A percentile compares a stretch with the other conserved stretches of the same genome.
These are phyloP conservation scores for Cryptoprocta ferox DNA, from an alignment of 2,797 vertebrate species.

Conservation along the genomic window DNA sequence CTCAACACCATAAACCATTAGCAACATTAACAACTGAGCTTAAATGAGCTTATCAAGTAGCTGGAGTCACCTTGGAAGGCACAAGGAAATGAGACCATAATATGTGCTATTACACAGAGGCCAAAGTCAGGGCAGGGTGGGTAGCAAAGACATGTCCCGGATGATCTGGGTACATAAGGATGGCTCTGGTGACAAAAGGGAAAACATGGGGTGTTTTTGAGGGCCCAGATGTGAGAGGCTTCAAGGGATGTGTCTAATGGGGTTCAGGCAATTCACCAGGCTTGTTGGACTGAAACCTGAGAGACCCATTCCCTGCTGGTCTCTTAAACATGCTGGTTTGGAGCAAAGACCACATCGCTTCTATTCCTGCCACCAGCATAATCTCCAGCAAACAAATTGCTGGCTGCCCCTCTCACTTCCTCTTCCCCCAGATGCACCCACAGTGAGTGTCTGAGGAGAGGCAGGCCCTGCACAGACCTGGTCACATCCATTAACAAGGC, in stretches of 20 bases:
- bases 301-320: neutral
- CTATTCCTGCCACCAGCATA: neutral
- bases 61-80: neutral
- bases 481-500: conserved; percentile 41
- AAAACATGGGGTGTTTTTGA: neutral
- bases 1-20: conserved; percentile 9
- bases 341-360: neutral
- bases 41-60: neutral
- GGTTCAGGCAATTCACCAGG: neutral
- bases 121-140: neutral
- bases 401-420: conserved; percentile 61
- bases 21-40: neutral
- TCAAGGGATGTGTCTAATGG: neutral
- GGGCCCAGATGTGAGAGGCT: neutral
- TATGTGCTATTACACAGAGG: neutral
- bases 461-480: conserved; percentile 47
- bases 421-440: conserved; percentile 38
- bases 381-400: conserved; percentile 48
- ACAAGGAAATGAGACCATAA: neutral
- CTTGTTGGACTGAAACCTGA: neutral
- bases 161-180: neutral
- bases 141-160: neutral
- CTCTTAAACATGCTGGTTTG: neutral
- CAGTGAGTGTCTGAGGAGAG: neutral
- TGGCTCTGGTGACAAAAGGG: neutral